A percentile compares a stretch with the other conserved stretches of the same genome.
Conservation (phyloP, 2,888 invertebrate species). For the Noctua fimbriata region DNA sequence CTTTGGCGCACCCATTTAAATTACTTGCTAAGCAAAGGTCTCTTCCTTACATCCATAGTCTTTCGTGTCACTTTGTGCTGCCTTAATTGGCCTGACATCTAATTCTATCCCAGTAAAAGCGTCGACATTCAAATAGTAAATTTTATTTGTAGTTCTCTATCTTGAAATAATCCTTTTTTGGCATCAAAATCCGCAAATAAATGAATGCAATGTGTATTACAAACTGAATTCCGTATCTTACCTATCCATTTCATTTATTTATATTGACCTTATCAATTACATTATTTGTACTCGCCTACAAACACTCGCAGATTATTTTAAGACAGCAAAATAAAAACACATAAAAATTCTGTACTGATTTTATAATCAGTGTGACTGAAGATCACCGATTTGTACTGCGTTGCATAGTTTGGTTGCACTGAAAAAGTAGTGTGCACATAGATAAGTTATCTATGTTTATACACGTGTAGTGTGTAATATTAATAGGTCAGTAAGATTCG, state of each 20-base stretch:
- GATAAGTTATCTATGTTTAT: constrained; percentile 50
- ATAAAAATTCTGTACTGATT: not conserved
- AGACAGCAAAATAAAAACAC: not conserved
- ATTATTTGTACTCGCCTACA: not conserved
- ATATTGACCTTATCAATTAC: constrained; percentile 17
- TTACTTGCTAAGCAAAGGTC: not conserved
- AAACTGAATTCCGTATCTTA: not conserved
- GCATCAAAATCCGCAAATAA: no score
- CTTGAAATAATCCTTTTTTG: no score
- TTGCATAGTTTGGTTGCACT: constrained; percentile 33
- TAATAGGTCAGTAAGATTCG: constrained; percentile 72
- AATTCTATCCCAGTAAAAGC: no score
- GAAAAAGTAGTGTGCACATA: constrained; percentile 41
- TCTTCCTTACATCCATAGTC: not conserved
- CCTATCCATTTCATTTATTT: not conserved
- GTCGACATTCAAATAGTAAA: no score
- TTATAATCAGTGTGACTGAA: constrained; percentile 17
- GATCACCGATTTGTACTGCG: constrained; percentile 2
- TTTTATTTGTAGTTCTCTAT: no score
- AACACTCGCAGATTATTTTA: not conserved
- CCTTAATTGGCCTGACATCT: no score
- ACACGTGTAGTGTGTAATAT: constrained; percentile 58
- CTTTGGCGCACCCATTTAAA: no score
- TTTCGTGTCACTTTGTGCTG: no score
- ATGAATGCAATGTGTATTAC: no score